Conservation (phyloP, 2,113 vertebrate species). For the Piprites chloris region DNA sequence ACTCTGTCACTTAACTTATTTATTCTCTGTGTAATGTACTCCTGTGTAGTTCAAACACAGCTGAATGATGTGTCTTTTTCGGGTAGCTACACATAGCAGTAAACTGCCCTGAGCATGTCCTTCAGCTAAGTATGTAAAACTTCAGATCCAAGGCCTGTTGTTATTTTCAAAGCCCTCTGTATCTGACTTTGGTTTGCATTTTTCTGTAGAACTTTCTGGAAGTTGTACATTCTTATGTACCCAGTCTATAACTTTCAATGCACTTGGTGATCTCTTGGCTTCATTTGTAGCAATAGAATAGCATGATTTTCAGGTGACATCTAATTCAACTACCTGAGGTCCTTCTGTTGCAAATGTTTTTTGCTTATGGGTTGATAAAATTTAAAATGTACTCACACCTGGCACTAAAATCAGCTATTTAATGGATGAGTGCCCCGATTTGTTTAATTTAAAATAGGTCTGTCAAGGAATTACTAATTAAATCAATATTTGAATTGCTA, state of each 20-base stretch:
- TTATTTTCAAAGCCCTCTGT: neutral
- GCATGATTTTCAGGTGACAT: neutral
- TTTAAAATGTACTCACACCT: neutral
- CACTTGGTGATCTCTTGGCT: constrained; percentile 29
- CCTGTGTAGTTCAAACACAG: constrained; percentile 10
- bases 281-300: constrained; percentile 51
- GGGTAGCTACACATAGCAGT: constrained; percentile 21
- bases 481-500: constrained; percentile 44
- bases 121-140: constrained; percentile 15
- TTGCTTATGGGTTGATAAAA: constrained; percentile 14
- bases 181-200: neutral
- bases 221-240: neutral
- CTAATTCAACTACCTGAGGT: constrained; percentile 39
- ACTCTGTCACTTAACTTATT: neutral
- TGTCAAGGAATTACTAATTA: constrained; percentile 33
- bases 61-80: neutral
- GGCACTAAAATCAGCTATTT: constrained; percentile 4
- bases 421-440: neutral
- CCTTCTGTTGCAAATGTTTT: constrained; percentile 18
- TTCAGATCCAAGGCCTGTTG: neutral
- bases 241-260: neutral
- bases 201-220: neutral
- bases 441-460: constrained; percentile 23
- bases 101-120: constrained; percentile 11
- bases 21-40: constrained; percentile 21